These are phyloP conservation scores for Artibeus lituratus DNA, from an alignment of 2,797 vertebrate genomes.

Conservation along the genomic window DNA sequence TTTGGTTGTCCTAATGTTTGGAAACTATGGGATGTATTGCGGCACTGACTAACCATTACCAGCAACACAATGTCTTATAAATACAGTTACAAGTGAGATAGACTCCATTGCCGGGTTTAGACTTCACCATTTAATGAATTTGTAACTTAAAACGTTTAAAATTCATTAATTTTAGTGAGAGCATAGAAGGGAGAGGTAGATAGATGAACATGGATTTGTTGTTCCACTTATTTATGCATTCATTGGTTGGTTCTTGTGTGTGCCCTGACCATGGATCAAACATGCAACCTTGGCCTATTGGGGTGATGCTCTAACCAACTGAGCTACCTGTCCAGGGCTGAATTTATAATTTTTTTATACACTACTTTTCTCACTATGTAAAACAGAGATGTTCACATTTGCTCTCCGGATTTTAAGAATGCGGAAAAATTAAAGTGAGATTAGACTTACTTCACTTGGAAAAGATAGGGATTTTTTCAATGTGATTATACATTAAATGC, in stretches of 20 bases:
- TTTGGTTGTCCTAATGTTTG: neutral
- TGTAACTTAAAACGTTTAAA: neutral
- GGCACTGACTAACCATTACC: neutral
- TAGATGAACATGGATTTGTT: neutral
- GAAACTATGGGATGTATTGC: neutral
- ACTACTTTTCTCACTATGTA: neutral
- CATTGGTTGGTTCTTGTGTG: too few relatives aligned
- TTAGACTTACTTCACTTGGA: neutral
- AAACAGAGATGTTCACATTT: neutral
- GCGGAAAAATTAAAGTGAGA: neutral
- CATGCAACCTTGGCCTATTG: too few relatives aligned
- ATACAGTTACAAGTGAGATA: neutral
- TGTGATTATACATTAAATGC: neutral
- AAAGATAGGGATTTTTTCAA: neutral
- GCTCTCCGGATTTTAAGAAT: neutral
- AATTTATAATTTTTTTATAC: neutral
- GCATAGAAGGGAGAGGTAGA: neutral
- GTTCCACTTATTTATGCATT: too few relatives aligned
- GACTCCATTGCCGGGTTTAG: neutral
- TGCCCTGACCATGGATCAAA: too few relatives aligned
- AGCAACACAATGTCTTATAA: neutral
- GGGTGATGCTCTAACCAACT: too few relatives aligned
- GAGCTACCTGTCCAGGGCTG: neutral
- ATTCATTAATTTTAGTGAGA: neutral
- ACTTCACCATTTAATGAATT: neutral